Percentiles rank a stretch among this genome's conserved stretches.
These are phyloP conservation scores for Gavia stellata DNA, from an alignment of 2,113 vertebrate species.

Conservation along the genomic window DNA sequence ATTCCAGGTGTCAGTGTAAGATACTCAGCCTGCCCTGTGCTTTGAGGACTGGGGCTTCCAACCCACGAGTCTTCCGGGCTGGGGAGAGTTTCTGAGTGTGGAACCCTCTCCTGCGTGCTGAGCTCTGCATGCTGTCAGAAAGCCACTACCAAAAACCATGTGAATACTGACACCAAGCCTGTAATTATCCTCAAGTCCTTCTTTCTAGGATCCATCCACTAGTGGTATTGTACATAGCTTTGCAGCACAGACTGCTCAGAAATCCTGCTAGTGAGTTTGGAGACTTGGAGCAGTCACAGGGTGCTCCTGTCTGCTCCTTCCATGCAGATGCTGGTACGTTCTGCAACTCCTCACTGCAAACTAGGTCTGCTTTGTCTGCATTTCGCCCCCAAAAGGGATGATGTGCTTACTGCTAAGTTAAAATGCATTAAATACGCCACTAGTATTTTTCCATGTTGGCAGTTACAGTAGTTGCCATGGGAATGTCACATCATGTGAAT, in stretches of 20 bases:
- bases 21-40: neutral
- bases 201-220: neutral
- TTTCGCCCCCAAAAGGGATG: neutral
- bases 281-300: neutral
- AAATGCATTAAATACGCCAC: neutral
- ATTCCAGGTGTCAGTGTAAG: neutral
- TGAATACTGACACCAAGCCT: neutral
- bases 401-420: constrained; percentile 10
- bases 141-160: neutral
- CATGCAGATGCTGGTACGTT: neutral
- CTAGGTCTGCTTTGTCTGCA: neutral
- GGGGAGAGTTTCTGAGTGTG: neutral
- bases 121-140: neutral
- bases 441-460: constrained; percentile 58
- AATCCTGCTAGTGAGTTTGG: neutral
- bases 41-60: neutral
- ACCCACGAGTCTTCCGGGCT: neutral
- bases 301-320: neutral
- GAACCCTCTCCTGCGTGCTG: neutral
- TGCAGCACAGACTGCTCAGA: neutral
- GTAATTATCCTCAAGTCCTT: neutral
- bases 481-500: constrained; percentile 41
- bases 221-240: neutral
- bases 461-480: constrained; percentile 49
- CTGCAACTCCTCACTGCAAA: neutral